phyloP scores from a whole-genome alignment of 2,113 vertebrate species.

The Egretta garzetta region DNA sequence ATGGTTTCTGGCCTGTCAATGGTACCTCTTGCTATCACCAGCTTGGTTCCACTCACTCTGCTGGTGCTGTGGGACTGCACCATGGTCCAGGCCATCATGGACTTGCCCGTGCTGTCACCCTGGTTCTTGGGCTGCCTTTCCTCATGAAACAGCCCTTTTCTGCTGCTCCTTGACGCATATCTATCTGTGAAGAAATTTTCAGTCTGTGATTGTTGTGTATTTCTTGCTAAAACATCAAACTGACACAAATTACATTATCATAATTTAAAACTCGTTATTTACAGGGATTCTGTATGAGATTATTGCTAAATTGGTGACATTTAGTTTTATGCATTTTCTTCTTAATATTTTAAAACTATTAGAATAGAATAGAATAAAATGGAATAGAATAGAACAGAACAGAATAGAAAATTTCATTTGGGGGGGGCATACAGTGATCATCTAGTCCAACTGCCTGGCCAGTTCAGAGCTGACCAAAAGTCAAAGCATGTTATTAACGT shows the following conservation, averaged over 20 bases:
- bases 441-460: not conserved
- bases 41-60: rapidly evolving
- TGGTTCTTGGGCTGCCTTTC: not conserved
- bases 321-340: not conserved
- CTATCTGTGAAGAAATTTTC: not conserved
- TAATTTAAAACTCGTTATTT: not conserved
- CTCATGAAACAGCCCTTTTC: not conserved
- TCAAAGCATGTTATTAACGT: not conserved
- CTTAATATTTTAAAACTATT: not conserved
- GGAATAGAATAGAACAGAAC: not conserved
- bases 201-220: not conserved
- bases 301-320: not conserved
- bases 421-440: rapidly evolving
- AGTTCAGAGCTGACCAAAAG: not conserved
- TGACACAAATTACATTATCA: not conserved
- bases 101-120: not conserved
- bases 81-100: rapidly evolving
- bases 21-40: not conserved
- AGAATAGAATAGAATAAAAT: no score
- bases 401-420: not conserved
- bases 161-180: not conserved
- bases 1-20: not conserved
- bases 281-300: not conserved
- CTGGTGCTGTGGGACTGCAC: not conserved
- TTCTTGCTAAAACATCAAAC: not conserved